These are phyloP conservation scores for Hormaphis cornu DNA, from an alignment of 1,140 invertebrate genomes.

Conservation along the genomic window DNA sequence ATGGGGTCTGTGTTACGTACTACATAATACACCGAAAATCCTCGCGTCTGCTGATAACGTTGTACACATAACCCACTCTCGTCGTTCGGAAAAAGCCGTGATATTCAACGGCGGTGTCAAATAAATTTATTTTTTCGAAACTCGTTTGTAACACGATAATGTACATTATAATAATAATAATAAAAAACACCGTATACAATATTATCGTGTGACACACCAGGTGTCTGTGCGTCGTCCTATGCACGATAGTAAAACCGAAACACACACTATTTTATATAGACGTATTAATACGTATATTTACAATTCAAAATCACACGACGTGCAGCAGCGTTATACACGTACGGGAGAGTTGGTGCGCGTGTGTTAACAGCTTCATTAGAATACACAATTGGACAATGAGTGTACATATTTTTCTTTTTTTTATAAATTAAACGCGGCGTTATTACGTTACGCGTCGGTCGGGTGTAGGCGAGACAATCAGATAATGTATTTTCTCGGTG, in stretches of 20 bases:
- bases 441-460: neutral
- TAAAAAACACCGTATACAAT: too few relatives aligned
- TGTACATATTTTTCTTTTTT: too few relatives aligned
- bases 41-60: slow-evolving; percentile 18
- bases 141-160: too few relatives aligned
- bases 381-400: slow-evolving; percentile 30
- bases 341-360: neutral
- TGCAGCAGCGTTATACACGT: too few relatives aligned
- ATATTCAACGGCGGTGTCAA: slow-evolving; percentile 26
- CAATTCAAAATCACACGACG: too few relatives aligned
- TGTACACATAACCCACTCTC: slow-evolving; percentile 20
- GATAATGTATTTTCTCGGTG: neutral
- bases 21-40: slow-evolving; percentile 19
- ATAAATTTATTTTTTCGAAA: slow-evolving; percentile 28
- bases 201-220: too few relatives aligned
- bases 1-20: slow-evolving; percentile 5
- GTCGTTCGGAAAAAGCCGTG: too few relatives aligned
- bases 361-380: slow-evolving; percentile 29
- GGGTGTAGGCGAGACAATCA: slow-evolving; percentile 4
- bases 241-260: too few relatives aligned
- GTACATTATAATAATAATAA: too few relatives aligned
- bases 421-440: slow-evolving; percentile 25
- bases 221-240: too few relatives aligned
- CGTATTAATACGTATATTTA: too few relatives aligned
- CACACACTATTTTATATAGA: too few relatives aligned